Percentiles rank a stretch among this genome's conserved stretches.
Conservation (phyloP, 2,797 vertebrate species). For the Acomys russatus region DNA sequence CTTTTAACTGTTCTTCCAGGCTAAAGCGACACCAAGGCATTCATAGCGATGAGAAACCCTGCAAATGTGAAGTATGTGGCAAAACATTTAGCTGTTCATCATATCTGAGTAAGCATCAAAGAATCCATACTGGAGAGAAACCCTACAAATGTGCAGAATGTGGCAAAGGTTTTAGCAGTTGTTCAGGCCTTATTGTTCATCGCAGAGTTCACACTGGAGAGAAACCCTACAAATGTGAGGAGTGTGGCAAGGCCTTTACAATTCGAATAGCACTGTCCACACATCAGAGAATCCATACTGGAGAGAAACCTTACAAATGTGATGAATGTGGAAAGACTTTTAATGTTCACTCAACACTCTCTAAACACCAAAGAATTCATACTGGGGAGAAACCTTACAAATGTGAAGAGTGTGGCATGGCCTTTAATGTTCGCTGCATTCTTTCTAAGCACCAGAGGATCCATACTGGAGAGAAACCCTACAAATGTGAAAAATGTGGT, state of each 20-base stretch:
- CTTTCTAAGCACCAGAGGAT: conserved; percentile 78
- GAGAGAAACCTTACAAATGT: conserved; percentile 73
- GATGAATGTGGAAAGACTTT: conserved; percentile 73
- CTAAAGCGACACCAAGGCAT: conserved; percentile 69
- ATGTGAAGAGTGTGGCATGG: conserved; percentile 75
- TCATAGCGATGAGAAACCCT: conserved; percentile 74
- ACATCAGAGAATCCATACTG: conserved; percentile 36
- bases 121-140: no score
- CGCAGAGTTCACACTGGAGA: no score
- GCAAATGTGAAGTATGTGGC: conserved; percentile 61
- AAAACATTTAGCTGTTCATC: conserved; percentile 68
- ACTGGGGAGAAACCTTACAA: conserved; percentile 62
- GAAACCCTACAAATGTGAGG: no score
- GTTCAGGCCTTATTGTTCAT: no score
- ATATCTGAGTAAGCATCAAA: no score
- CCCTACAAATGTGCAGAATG: no score
- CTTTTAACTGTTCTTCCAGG: neutral
- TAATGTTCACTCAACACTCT: conserved; percentile 63
- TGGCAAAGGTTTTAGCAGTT: no score
- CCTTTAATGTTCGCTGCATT: conserved; percentile 73
- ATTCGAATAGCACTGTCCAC: no score
- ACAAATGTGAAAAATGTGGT: neutral
- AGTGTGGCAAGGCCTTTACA: no score
- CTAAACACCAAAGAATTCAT: conserved; percentile 76
- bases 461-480: conserved; percentile 9